Evolutionary conservation across 2,113 vertebrate species (phyloP).

Genomic region (Phoxinus phoxinus): DNA sequence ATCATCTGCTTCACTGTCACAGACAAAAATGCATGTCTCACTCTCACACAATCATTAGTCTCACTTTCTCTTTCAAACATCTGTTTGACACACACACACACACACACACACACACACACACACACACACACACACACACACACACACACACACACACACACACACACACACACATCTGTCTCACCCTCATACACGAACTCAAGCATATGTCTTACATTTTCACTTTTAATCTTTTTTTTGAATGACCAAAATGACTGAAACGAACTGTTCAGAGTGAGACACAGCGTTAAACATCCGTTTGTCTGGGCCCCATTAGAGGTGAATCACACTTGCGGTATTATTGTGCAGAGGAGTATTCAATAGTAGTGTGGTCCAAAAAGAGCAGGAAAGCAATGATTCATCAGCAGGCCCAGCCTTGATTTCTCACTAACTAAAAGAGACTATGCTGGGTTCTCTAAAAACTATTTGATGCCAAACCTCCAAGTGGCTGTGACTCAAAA

Average conservation of each 20-base stretch:
- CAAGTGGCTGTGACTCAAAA: constrained; percentile 36
- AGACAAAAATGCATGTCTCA: background rate
- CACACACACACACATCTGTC: background rate
- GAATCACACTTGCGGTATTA: background rate
- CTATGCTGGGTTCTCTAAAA: constrained; percentile 6
- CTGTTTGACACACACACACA: background rate
- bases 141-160: background rate
- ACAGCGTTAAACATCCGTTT: background rate
- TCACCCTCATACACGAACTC: background rate
- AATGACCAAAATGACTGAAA: background rate
- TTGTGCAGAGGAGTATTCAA: background rate
- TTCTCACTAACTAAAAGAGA: constrained; percentile 17
- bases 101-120: background rate
- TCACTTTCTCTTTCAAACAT: background rate
- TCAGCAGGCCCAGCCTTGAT: constrained; percentile 14
- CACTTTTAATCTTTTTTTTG: background rate
- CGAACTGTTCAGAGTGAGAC: background rate
- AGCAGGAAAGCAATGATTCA: constrained; percentile 16
- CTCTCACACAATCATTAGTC: background rate
- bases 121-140: background rate
- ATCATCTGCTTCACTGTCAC: background rate
- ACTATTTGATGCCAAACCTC: constrained; percentile 27
- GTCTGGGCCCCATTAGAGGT: background rate
- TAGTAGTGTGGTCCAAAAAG: background rate
- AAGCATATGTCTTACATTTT: constrained; percentile 23